These are phyloP conservation scores for Avahi laniger DNA, from an alignment of 2,797 vertebrate genomes.

Conservation along the genomic window DNA sequence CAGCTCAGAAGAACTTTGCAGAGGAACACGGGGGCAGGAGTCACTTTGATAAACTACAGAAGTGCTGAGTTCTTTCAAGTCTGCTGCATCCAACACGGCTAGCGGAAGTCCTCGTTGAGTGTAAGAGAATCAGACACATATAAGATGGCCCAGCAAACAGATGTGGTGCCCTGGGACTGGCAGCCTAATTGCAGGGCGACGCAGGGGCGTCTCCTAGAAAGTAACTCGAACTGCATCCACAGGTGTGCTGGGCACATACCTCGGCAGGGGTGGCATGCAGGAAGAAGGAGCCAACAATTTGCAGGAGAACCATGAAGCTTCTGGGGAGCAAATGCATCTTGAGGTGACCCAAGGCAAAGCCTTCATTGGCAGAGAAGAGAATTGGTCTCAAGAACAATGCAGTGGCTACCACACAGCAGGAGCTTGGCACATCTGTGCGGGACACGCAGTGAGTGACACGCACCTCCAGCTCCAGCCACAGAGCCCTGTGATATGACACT, in stretches of 20 bases:
- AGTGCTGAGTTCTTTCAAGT: neutral
- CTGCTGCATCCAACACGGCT: too few species aligned
- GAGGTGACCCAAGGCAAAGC: neutral
- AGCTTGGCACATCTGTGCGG: rapidly evolving
- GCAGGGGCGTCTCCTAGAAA: neutral
- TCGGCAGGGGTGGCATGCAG: neutral
- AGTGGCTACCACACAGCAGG: rapidly evolving
- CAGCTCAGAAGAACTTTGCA: neutral
- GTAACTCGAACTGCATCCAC: rapidly evolving
- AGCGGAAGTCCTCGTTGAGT: neutral
- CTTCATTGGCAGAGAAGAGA: neutral
- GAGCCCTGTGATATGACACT: neutral
- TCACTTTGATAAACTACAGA: neutral
- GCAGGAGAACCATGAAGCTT: neutral
- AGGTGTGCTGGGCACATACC: rapidly evolving
- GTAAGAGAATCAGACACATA: neutral
- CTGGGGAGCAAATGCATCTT: neutral
- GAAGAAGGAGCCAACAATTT: neutral
- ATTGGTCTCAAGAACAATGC: neutral
- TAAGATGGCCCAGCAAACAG: neutral
- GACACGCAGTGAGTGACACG: neutral
- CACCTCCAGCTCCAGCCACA: neutral
- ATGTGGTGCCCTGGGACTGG: too few species aligned
- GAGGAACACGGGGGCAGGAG: neutral
- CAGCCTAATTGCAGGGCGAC: neutral